phyloP scores from a whole-genome alignment of 1,140 invertebrate species.

The Sycobia sp. region DNA sequence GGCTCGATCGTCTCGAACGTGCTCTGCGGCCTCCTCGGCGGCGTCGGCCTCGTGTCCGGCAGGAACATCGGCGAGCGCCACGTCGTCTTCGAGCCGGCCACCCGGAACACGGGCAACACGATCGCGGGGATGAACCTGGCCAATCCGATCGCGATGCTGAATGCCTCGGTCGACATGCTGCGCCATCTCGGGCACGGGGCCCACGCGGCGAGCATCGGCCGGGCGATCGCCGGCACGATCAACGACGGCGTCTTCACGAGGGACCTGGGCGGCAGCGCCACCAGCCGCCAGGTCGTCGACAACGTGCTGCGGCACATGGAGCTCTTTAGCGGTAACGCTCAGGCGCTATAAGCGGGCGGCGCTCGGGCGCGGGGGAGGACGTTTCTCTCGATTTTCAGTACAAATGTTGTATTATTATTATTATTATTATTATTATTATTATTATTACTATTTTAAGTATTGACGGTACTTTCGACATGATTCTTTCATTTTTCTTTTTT shows the following conservation, averaged over 20 bases:
- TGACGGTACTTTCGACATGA: no score
- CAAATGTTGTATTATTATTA: no score
- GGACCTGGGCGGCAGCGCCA: constrained; percentile 71
- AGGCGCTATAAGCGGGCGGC: constrained; percentile 18
- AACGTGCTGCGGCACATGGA: constrained; percentile 70
- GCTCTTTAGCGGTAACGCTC: not conserved
- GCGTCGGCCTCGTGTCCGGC: constrained; percentile 96
- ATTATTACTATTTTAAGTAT: no score
- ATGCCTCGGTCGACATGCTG: constrained; percentile 89
- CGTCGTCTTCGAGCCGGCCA: constrained; percentile 90
- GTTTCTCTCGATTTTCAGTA: no score
- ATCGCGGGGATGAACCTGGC: constrained; percentile 96
- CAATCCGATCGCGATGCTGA: constrained; percentile 95
- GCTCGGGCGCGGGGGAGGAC: not conserved
- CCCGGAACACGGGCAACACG: constrained; percentile 88
- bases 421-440: no score
- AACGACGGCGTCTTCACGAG: constrained; percentile 80
- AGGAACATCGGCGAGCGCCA: constrained; percentile 95
- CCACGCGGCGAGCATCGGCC: constrained; percentile 78
- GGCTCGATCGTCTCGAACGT: constrained; percentile 97
- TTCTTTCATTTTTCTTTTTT: no score
- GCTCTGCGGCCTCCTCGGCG: constrained; percentile 95
- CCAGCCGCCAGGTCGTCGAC: constrained; percentile 72
- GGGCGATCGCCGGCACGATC: constrained; percentile 80
- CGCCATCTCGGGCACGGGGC: constrained; percentile 83